Evolutionary conservation across 2,888 invertebrate species (phyloP).

Genomic region (Drosophila greeni): DNA sequence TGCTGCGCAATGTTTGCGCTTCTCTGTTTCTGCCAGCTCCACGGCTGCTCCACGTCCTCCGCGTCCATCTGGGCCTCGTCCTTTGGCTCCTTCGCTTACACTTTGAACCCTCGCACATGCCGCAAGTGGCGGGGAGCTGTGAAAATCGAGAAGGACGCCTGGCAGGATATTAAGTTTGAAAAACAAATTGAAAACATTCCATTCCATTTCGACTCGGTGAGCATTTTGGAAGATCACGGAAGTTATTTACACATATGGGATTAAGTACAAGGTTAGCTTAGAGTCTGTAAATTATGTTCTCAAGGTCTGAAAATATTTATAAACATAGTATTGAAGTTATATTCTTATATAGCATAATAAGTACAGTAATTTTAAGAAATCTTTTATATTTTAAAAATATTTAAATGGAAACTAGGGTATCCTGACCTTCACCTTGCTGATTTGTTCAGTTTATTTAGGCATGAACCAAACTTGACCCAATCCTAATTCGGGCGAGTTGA

Average conservation of each 20-base stretch:
- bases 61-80: slow-evolving; percentile 2
- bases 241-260: background rate
- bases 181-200: slow-evolving; percentile 6
- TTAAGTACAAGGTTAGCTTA: background rate
- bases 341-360: too few relatives aligned
- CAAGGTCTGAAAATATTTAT: too few relatives aligned
- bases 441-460: slow-evolving; percentile 15
- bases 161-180: slow-evolving; percentile 11
- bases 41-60: background rate
- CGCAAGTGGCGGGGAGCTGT: background rate
- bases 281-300: too few relatives aligned
- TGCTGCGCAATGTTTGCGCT: slow-evolving; percentile 53
- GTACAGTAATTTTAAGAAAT: too few relatives aligned
- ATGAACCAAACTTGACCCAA: slow-evolving; percentile 15
- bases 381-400: too few relatives aligned
- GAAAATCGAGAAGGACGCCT: slow-evolving; percentile 5
- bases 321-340: too few relatives aligned
- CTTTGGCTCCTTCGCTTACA: slow-evolving; percentile 42
- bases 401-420: background rate
- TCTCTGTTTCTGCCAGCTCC: slow-evolving; percentile 8
- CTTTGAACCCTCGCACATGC: slow-evolving; percentile 42
- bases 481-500: slow-evolving; percentile 19
- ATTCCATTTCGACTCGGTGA: background rate
- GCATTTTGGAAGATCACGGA: background rate
- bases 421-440: too few relatives aligned